These are phyloP conservation scores for Alectura lathami DNA, from an alignment of 2,113 vertebrate species.

Conservation along the genomic window DNA sequence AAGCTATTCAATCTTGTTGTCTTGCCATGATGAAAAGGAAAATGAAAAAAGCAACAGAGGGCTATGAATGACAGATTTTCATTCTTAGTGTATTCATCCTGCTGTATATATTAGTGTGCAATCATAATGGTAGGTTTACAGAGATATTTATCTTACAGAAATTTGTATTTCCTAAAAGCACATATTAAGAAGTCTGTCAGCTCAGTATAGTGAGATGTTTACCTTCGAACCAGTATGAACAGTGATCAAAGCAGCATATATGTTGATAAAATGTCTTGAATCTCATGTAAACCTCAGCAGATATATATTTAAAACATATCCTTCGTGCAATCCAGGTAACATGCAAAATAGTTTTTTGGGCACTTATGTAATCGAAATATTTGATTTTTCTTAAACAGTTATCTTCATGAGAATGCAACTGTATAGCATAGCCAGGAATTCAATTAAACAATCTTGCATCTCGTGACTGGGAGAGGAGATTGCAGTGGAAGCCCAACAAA, in stretches of 20 bases:
- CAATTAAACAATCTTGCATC: not conserved
- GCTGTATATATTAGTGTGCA: not conserved
- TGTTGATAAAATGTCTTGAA: not conserved
- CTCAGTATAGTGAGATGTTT: not conserved
- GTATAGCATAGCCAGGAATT: not conserved
- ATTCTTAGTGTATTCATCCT: not conserved
- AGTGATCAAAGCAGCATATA: not conserved
- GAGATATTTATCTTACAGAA: not conserved
- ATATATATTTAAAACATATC: not conserved
- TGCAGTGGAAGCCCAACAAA: not conserved
- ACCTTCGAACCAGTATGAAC: not conserved
- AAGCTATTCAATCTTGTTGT: not conserved
- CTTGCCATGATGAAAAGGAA: not conserved
- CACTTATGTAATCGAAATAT: not conserved
- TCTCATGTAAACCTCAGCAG: not conserved
- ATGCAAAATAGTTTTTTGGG: not conserved
- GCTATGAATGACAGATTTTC: not conserved
- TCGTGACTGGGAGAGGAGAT: not conserved
- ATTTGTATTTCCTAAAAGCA: not conserved
- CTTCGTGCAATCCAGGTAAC: not conserved
- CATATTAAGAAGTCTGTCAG: not conserved
- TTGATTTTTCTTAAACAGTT: not conserved
- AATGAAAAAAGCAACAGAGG: not conserved
- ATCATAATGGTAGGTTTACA: not conserved
- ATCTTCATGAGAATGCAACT: not conserved